Evolutionary conservation across 2,888 invertebrate species (phyloP).

Genomic region (Lochmaea crataegi): DNA sequence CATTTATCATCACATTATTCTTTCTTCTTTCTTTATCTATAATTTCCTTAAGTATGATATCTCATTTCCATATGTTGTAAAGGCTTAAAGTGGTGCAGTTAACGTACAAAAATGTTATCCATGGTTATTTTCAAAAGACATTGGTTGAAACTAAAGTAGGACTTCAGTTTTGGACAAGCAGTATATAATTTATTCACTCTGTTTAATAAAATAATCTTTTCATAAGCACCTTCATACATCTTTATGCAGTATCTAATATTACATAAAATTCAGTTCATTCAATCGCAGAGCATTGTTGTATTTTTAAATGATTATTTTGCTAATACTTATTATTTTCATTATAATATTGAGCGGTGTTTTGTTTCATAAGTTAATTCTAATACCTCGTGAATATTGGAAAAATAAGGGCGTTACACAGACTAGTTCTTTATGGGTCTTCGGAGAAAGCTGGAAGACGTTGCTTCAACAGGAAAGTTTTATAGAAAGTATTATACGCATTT

Average conservation of each 20-base stretch:
- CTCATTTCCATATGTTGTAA: no score
- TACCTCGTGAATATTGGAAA: constrained; percentile 44
- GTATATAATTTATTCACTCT: no score
- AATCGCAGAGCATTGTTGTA: neutral
- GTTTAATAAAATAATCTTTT: no score
- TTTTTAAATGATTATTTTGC: neutral
- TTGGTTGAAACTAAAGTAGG: no score
- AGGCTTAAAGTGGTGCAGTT: no score
- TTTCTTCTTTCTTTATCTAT: no score
- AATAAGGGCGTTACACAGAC: constrained; percentile 41
- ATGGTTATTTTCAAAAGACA: no score
- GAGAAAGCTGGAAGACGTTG: constrained; percentile 10
- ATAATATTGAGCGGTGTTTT: neutral
- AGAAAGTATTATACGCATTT: constrained; percentile 14
- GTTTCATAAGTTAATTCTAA: neutral
- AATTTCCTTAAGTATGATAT: no score
- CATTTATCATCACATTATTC: no score
- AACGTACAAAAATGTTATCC: no score
- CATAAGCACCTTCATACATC: no score
- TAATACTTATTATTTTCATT: neutral
- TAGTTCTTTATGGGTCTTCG: constrained; percentile 19
- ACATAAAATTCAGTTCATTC: neutral
- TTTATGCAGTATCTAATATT: neutral
- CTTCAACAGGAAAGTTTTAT: constrained; percentile 21
- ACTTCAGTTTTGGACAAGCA: no score